phyloP scores from a whole-genome alignment of 2,888 invertebrate species.

The Trachelus stipa region DNA sequence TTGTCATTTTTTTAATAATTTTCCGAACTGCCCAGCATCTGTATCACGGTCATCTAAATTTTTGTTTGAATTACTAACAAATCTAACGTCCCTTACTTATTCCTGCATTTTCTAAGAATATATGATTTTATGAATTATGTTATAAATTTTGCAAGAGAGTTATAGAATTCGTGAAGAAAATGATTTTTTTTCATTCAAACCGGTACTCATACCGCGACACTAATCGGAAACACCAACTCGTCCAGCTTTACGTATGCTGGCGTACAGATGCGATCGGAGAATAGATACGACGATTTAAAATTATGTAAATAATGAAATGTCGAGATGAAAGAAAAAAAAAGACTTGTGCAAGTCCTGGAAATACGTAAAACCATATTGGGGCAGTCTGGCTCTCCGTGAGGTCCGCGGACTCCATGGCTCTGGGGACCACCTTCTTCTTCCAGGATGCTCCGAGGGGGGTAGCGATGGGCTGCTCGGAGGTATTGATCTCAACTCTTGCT shows the following conservation, averaged over 20 bases:
- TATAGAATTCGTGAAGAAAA: conserved; percentile 6
- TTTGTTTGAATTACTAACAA: neutral
- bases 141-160: conserved; percentile 19
- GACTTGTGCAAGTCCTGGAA: neutral
- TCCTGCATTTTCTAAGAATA: neutral
- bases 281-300: neutral
- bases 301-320: neutral
- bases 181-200: neutral
- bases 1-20: conserved; percentile 47
- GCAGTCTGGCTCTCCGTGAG: conserved; percentile 2
- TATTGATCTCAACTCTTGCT: conserved; percentile 67
- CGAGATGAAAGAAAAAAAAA: neutral
- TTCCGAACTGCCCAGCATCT: conserved; percentile 36
- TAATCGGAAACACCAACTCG: neutral
- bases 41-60: conserved; percentile 14
- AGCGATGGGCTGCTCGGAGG: conserved; percentile 54
- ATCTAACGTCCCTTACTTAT: neutral
- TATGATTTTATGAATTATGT: conserved; percentile 15
- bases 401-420: conserved; percentile 25
- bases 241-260: neutral
- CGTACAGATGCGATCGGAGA: neutral
- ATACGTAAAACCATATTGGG: neutral
- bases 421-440: conserved; percentile 45
- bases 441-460: conserved; percentile 41
- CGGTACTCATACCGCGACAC: neutral